A percentile compares a stretch with the other conserved stretches of the same genome.
Evolutionary conservation across 2,888 invertebrate species (phyloP).

Genomic region (Liposcelis brunnea): DNA sequence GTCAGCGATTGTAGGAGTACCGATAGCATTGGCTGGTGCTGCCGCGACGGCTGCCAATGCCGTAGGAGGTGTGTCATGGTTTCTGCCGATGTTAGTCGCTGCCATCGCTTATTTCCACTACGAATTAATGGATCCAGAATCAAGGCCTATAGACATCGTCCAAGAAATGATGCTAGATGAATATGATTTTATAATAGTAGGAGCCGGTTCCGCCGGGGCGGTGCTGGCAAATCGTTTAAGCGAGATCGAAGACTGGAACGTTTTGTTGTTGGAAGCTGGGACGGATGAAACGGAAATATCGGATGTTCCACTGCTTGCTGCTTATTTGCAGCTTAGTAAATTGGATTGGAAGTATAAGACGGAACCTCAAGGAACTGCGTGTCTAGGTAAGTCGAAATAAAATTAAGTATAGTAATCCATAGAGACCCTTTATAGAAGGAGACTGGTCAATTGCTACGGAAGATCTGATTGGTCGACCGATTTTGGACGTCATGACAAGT

Average conservation of each 20-base stretch:
- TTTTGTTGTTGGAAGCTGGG: constrained; percentile 69
- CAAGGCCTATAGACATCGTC: constrained; percentile 51
- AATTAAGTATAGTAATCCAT: too few species aligned
- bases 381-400: constrained; percentile 44
- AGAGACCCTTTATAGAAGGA: too few species aligned
- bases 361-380: constrained; percentile 66
- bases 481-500: too few species aligned
- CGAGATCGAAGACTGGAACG: constrained; percentile 62
- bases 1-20: constrained; percentile 19
- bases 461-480: too few species aligned
- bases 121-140: constrained; percentile 69
- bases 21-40: constrained; percentile 45
- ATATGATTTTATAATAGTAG: constrained; percentile 74
- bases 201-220: constrained; percentile 75
- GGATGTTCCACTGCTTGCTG: constrained; percentile 74
- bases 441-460: too few species aligned
- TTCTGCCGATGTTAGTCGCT: constrained; percentile 67
- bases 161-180: constrained; percentile 39
- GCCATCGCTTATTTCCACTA: constrained; percentile 76
- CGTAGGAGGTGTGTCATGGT: constrained; percentile 56
- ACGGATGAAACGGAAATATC: constrained; percentile 83
- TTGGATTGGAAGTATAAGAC: constrained; percentile 89
- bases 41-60: constrained; percentile 40
- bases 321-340: constrained; percentile 68
- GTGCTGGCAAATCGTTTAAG: constrained; percentile 70